These are phyloP conservation scores for Mastomys natalensis DNA, from an alignment of 2,113 vertebrate species.

Conservation along the genomic window DNA sequence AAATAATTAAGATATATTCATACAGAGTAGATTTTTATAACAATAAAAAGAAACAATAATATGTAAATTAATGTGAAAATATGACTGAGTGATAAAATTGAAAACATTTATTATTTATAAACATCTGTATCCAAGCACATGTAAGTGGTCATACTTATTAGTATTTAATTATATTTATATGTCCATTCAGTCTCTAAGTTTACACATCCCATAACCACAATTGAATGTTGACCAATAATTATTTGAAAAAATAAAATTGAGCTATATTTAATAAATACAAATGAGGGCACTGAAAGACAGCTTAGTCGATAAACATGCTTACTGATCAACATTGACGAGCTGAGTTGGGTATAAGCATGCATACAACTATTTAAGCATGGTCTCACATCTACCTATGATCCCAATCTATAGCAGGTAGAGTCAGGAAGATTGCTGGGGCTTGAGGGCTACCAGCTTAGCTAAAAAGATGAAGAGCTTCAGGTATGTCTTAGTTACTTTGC, in stretches of 20 bases:
- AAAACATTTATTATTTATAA: not conserved
- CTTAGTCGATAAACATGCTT: not conserved
- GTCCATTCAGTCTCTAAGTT: not conserved
- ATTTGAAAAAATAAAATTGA: not conserved
- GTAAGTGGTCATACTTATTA: not conserved
- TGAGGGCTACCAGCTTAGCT: not conserved
- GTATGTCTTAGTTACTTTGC: not conserved
- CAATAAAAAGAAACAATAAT: not conserved
- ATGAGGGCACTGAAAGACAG: not conserved
- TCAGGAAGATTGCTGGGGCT: not conserved
- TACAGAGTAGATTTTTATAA: not conserved
- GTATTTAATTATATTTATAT: not conserved
- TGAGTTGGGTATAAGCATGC: not conserved
- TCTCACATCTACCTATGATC: not conserved
- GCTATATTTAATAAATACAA: not conserved
- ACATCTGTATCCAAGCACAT: not conserved
- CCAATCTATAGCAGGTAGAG: no score
- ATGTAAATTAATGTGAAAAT: conserved; percentile 2
- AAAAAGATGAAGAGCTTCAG: not conserved
- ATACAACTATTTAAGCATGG: not conserved
- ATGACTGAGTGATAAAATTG: not conserved
- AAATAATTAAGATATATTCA: not conserved
- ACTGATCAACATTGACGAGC: not conserved
- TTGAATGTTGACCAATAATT: not conserved
- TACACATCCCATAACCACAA: not conserved